phyloP scores from a whole-genome alignment of 1,140 invertebrate species.

The Apis laboriosa region DNA sequence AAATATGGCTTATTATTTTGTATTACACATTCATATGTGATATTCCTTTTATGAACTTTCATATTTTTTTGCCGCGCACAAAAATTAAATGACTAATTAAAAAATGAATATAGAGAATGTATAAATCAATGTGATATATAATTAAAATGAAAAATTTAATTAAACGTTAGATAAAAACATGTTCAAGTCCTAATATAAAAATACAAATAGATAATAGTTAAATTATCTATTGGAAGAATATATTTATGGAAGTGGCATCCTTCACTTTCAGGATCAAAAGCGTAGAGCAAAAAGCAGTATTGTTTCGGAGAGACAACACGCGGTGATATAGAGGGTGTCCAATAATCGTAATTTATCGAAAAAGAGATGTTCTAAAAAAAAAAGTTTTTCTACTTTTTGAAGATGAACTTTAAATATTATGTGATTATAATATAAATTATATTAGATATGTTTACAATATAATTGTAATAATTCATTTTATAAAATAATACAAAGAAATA shows the following conservation, averaged over 20 bases:
- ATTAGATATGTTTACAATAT: too few relatives aligned
- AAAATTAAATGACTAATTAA: not conserved
- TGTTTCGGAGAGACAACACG: constrained; percentile 43
- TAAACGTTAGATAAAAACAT: not conserved
- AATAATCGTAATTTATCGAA: too few relatives aligned
- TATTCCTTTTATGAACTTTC: not conserved
- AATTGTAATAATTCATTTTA: too few relatives aligned
- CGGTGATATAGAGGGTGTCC: not conserved
- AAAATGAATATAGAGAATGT: too few relatives aligned
- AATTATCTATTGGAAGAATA: not conserved
- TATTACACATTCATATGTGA: not conserved
- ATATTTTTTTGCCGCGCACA: not conserved
- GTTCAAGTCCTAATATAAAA: not conserved
- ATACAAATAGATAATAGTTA: not conserved
- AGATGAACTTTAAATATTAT: too few relatives aligned
- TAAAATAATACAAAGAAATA: too few relatives aligned
- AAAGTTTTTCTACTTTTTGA: too few relatives aligned
- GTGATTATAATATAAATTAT: too few relatives aligned
- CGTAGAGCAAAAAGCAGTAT: constrained; percentile 32
- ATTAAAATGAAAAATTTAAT: not conserved
- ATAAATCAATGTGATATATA: not conserved
- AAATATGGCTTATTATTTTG: not conserved
- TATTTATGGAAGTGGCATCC: not conserved
- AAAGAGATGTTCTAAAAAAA: too few relatives aligned
- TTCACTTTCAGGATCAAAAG: constrained; percentile 27